Base-by-base conservation (phyloP, 2,888 invertebrate species). In the Limnephilus marmoratus region DNA sequence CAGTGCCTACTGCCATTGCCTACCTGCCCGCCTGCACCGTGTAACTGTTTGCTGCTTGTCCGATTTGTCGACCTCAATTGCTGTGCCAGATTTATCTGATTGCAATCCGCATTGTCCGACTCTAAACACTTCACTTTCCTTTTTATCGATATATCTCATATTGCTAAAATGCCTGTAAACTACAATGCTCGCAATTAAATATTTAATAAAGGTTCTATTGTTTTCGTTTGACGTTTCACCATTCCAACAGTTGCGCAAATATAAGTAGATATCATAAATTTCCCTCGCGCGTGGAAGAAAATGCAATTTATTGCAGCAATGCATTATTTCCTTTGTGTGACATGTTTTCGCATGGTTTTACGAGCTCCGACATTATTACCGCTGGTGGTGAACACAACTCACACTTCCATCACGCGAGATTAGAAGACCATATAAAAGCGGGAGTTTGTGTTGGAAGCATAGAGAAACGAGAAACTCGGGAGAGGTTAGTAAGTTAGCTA, bases 71-170 rank as follows among this genome's bases (percentile, higher is more conserved):
- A 86, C 87, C 91, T 80, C 91, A 34, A 89, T 88, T 53, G 49
- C 82, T 80, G 91, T 45, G 90, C 90, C 81, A 41, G 68, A 90
- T 90, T 85, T 85, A 45, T 90, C 37, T 34, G 85, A 31, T 15
- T 68, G 86, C 91, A 85, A 90, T 91, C 86, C 81, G 88, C 88
- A 89, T 87, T 87, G 87, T 87, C 68, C 90, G 90, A 53, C 37
- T 41, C 41, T 90, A 85, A 90, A 85, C 85, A 85, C 81, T 91
- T 91, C 91, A 91, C 91, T 91, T 91, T 91, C 91, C 81, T 86
- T 91, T 91, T 91, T 91, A 80, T 91, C 81, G 80, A 80, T 80
- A 89, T 89, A 89, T 89, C 45, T 53, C 31, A 18, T 87, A 29
- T 49, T 29, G 49, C 31, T 53, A 53, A 85, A 85, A 37, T 68